A percentile compares a stretch with the other conserved stretches of the same genome.
Conservation (phyloP, 2,797 vertebrate genomes). For the Sternarchorhynchus goeldii region DNA sequence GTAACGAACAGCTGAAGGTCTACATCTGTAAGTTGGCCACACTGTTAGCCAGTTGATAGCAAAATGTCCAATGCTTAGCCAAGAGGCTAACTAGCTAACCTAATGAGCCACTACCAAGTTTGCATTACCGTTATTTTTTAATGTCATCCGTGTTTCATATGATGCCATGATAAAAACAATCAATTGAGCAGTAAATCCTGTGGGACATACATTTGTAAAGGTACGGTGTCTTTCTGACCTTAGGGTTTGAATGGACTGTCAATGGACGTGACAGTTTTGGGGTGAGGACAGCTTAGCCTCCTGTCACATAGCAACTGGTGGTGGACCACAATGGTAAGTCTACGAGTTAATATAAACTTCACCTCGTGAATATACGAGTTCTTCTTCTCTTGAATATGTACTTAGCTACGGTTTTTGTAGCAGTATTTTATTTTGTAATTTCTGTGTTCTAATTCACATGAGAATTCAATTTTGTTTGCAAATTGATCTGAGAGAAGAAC, state of each 20-base stretch:
- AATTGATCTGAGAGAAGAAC: not conserved
- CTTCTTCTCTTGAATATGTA: not conserved
- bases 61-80: not conserved
- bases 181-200: not conserved
- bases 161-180: not conserved
- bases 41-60: not conserved
- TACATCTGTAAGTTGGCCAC: not conserved
- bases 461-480: not conserved
- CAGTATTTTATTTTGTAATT: not conserved
- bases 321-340: constrained; percentile 79
- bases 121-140: not conserved
- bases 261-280: constrained; percentile 77
- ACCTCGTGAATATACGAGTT: constrained; percentile 55
- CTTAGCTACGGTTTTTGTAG: not conserved
- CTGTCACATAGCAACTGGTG: constrained; percentile 76
- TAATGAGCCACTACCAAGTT: not conserved
- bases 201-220: not conserved
- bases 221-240: constrained; percentile 47
- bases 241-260: constrained; percentile 80
- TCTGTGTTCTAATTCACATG: not conserved
- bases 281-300: constrained; percentile 76
- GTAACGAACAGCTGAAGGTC: not conserved
- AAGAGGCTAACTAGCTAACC: not conserved
- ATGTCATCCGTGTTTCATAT: not conserved
- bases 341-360: too few relatives aligned